These are phyloP conservation scores for Scylla paramamosain DNA, from an alignment of 1,140 invertebrate species.

Conservation along the genomic window DNA sequence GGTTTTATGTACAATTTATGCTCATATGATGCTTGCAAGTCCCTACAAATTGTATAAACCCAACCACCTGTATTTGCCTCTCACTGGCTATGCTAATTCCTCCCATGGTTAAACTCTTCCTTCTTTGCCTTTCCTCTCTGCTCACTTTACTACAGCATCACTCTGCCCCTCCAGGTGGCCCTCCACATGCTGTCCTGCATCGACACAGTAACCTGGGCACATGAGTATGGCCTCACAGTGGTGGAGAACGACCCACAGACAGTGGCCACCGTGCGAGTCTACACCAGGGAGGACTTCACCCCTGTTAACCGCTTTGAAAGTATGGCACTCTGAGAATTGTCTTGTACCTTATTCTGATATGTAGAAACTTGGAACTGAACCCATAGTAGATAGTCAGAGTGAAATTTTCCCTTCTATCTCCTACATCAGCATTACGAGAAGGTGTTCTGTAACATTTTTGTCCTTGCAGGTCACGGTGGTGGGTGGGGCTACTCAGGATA, in stretches of 20 bases:
- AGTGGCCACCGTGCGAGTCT: conserved; percentile 65
- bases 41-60: not conserved
- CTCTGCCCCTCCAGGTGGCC: conserved; percentile 84
- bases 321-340: too few species aligned
- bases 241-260: conserved; percentile 76
- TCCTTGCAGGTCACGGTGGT: conserved; percentile 88
- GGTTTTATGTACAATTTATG: not conserved
- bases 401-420: not conserved
- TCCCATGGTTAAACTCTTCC: too few species aligned
- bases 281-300: conserved; percentile 89
- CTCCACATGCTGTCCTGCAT: conserved; percentile 93
- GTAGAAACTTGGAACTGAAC: too few species aligned
- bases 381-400: not conserved
- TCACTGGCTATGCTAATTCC: too few species aligned
- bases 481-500: conserved; percentile 99
- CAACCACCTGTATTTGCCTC: too few species aligned
- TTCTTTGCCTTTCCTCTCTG: not conserved
- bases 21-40: not conserved
- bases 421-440: too few species aligned
- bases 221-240: conserved; percentile 78
- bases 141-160: not conserved
- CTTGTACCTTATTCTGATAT: too few species aligned
- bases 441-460: too few species aligned
- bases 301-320: conserved; percentile 95
- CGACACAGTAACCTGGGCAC: conserved; percentile 91